Percentiles rank a stretch among this genome's conserved stretches.
Evolutionary conservation across 2,888 invertebrate species (phyloP).

Genomic region (Napeogenes inachia): DNA sequence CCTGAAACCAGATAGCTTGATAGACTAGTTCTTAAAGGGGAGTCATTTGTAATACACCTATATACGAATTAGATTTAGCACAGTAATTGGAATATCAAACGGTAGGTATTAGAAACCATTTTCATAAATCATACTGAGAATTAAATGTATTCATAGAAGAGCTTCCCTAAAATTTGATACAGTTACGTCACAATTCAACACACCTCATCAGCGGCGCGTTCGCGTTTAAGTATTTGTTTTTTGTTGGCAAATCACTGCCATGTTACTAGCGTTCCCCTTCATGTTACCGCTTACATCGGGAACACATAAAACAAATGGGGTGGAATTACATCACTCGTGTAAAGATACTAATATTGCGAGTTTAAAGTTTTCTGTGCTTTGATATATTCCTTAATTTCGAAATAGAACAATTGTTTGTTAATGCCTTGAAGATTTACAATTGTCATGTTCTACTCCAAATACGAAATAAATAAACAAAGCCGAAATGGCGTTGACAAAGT

Average conservation of each 20-base stretch:
- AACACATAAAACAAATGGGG: too few relatives aligned
- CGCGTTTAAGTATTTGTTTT: constrained; percentile 19
- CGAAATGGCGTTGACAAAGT: constrained; percentile 12
- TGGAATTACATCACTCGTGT: too few relatives aligned
- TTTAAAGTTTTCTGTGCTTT: background rate
- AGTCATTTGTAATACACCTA: constrained; percentile 8
- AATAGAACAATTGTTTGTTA: background rate
- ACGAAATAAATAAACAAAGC: constrained; percentile 14
- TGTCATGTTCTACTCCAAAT: constrained; percentile 7
- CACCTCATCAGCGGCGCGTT: constrained; percentile 22
- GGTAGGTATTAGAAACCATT: background rate
- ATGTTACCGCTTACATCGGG: too few relatives aligned
- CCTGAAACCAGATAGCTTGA: constrained; percentile 29
- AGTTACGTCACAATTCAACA: constrained; percentile 19
- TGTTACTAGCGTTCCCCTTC: background rate
- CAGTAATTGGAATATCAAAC: background rate
- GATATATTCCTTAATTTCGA: background rate
- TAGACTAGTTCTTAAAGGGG: constrained; percentile 27
- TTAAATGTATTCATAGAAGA: too few relatives aligned
- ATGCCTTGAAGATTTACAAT: constrained; percentile 4
- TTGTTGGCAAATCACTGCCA: background rate
- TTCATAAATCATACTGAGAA: background rate
- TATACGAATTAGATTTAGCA: background rate
- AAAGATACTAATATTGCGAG: too few relatives aligned
- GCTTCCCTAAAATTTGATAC: too few relatives aligned